A percentile compares a stretch with the other conserved stretches of the same genome.
Conservation (phyloP, 2,797 vertebrate genomes). For the Sebastes nivosus region DNA sequence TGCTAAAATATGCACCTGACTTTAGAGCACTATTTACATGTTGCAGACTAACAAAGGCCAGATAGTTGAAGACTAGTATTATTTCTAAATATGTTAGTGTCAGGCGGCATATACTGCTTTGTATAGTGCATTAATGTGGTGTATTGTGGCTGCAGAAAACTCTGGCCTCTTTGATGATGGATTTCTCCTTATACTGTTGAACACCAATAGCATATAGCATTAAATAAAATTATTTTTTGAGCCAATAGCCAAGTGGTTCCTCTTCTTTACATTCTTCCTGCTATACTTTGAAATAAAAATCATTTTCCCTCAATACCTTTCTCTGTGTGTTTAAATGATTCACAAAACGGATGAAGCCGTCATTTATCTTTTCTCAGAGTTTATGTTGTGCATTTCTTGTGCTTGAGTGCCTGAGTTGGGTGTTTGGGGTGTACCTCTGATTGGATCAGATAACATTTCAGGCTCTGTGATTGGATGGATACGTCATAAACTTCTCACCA, state of each 20-base stretch:
- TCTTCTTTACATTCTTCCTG: neutral
- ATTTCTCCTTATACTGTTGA: neutral
- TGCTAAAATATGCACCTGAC: slow-evolving; percentile 11
- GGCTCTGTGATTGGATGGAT: neutral
- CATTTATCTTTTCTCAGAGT: neutral
- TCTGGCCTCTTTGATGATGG: neutral
- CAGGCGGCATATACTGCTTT: neutral
- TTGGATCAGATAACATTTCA: neutral
- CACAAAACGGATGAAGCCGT: neutral
- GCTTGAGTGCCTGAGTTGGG: neutral
- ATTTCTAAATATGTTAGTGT: neutral
- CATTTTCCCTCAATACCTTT: neutral
- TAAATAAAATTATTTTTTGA: neutral
- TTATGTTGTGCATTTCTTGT: neutral
- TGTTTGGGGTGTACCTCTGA: neutral
- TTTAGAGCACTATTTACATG: neutral
- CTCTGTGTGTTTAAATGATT: neutral
- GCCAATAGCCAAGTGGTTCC: neutral
- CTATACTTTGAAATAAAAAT: neutral
- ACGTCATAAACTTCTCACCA: neutral
- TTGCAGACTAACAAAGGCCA: neutral
- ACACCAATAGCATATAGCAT: neutral
- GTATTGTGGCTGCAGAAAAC: neutral
- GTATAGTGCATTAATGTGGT: neutral
- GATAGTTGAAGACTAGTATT: neutral